Percentiles rank a stretch among this genome's conserved stretches.
Conservation (phyloP, 2,797 vertebrate genomes). For the Scarus forsteni region DNA sequence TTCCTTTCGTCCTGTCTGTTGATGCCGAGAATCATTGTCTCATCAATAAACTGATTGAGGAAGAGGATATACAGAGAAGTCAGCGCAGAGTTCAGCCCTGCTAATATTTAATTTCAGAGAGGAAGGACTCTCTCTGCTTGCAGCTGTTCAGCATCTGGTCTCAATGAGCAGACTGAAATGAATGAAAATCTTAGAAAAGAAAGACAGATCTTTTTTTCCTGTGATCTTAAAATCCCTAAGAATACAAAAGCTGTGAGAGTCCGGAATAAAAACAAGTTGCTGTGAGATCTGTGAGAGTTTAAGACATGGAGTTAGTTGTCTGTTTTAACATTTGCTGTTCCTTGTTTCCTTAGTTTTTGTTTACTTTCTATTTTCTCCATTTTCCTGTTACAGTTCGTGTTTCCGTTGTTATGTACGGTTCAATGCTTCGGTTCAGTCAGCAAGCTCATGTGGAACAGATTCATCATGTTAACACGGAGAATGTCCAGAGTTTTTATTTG, state of each 20-base stretch:
- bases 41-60: neutral
- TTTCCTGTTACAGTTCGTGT: slow-evolving; percentile 6
- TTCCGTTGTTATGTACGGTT: neutral
- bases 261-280: slow-evolving; percentile 15
- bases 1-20: neutral
- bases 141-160: slow-evolving; percentile 82
- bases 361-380: slow-evolving; percentile 4
- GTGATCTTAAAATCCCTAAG: slow-evolving; percentile 76
- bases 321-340: slow-evolving; percentile 35
- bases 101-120: slow-evolving; percentile 41
- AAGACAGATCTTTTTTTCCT: slow-evolving; percentile 54
- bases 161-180: slow-evolving; percentile 67
- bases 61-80: slow-evolving; percentile 17
- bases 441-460: slow-evolving; percentile 16
- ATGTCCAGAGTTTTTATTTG: slow-evolving; percentile 21
- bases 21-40: slow-evolving; percentile 13
- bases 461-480: slow-evolving; percentile 29
- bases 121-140: slow-evolving; percentile 53
- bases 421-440: slow-evolving; percentile 22
- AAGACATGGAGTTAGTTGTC: no score
- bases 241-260: slow-evolving; percentile 41
- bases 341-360: slow-evolving; percentile 14
- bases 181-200: slow-evolving; percentile 73
- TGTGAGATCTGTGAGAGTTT: no score
- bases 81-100: slow-evolving; percentile 31